Conservation (phyloP, 2,797 vertebrate genomes). For the Propithecus perrieri region DNA sequence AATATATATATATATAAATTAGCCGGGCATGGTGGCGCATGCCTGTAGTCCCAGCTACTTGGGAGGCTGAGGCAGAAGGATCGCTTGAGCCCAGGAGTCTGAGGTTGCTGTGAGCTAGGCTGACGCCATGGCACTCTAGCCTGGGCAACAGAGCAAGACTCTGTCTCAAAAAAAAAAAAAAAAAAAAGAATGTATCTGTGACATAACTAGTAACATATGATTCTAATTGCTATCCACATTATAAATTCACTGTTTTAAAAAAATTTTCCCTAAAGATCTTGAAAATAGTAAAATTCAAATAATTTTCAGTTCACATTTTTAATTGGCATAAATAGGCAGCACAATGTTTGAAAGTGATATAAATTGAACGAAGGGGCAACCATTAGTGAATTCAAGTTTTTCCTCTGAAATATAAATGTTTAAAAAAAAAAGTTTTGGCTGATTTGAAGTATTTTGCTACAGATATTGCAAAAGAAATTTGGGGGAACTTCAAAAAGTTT, state of each 20-base stretch:
- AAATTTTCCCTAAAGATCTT: not conserved
- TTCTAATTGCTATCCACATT: not conserved
- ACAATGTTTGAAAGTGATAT: not conserved
- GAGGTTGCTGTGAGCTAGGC: no score
- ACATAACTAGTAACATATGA: not conserved
- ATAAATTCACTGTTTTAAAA: not conserved
- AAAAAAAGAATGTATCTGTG: not conserved
- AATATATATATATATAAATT: no score
- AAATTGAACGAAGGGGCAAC: not conserved
- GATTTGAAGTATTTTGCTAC: not conserved
- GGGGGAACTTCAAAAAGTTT: not conserved
- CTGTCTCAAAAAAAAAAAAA: no score
- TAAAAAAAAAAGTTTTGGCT: not conserved
- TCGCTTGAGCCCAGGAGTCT: no score
- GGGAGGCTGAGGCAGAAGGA: no score
- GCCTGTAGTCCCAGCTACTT: no score
- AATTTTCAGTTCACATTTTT: constrained; percentile 10
- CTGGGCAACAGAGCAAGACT: no score
- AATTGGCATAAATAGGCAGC: not conserved
- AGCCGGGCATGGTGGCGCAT: no score
- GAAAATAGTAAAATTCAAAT: constrained; percentile 21
- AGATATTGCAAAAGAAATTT: not conserved
- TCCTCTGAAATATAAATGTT: not conserved
- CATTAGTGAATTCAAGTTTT: not conserved
- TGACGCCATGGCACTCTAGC: no score